These are phyloP conservation scores for Tychaedon coryphoeus DNA, from an alignment of 2,113 vertebrate genomes.

Conservation along the genomic window DNA sequence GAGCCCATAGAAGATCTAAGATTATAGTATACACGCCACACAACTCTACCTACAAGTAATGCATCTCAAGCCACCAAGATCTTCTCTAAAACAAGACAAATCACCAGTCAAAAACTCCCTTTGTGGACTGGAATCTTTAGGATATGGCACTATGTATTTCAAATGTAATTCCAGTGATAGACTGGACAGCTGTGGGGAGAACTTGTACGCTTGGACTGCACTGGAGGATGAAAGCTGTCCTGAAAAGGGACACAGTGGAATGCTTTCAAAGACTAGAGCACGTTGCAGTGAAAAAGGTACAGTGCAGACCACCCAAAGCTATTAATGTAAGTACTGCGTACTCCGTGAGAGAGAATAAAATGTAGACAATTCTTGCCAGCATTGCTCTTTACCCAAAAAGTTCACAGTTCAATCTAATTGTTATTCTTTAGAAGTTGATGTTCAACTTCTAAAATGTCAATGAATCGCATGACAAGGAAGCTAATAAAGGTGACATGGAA, in stretches of 20 bases:
- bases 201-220: not conserved
- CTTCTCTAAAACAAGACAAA: constrained; percentile 15
- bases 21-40: not conserved
- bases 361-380: not conserved
- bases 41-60: not conserved
- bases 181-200: not conserved
- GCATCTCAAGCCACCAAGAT: not conserved
- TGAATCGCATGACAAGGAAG: not conserved
- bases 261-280: constrained; percentile 11
- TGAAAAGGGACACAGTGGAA: constrained; percentile 11
- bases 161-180: not conserved
- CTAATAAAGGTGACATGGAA: not conserved
- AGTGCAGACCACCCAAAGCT: not conserved
- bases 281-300: not conserved
- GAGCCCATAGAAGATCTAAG: not conserved
- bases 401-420: not conserved
- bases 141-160: not conserved
- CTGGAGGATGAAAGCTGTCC: constrained; percentile 3
- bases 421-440: fast-evolving
- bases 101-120: not conserved
- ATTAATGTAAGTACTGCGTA: not conserved
- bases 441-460: not conserved
- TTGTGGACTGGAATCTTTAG: not conserved
- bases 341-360: not conserved
- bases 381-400: not conserved